Evolutionary conservation across 1,140 invertebrate genomes (phyloP).

Genomic region (Drosophila kikkawai): DNA sequence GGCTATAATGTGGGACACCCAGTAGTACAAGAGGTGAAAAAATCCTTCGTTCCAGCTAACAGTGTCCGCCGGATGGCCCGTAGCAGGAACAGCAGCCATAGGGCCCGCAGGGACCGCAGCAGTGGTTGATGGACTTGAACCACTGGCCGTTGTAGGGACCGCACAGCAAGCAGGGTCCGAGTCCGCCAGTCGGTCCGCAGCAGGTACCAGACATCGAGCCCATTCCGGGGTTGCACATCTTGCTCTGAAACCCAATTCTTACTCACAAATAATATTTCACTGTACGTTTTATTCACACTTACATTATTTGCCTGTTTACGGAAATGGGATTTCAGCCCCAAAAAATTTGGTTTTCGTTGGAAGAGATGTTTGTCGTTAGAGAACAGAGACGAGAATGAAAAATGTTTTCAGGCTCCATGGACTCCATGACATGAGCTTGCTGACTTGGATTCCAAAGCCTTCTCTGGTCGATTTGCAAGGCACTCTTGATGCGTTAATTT

Average conservation of each 20-base stretch:
- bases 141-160: conserved; percentile 72
- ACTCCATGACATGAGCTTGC: not conserved
- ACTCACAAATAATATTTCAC: not conserved
- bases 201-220: conserved; percentile 70
- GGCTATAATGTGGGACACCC: too few relatives aligned
- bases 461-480: not conserved
- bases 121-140: conserved; percentile 66
- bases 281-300: conserved; percentile 5
- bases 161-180: conserved; percentile 66
- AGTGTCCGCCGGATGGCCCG: conserved; percentile 65
- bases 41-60: conserved; percentile 61
- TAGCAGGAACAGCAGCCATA: conserved; percentile 70
- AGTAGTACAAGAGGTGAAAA: not conserved
- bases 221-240: conserved; percentile 69
- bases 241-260: not conserved
- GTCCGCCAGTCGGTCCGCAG: conserved; percentile 67
- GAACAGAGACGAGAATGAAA: conserved; percentile 43
- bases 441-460: conserved; percentile 13
- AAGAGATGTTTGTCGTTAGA: conserved; percentile 49
- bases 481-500: not conserved
- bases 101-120: conserved; percentile 68
- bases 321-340: conserved; percentile 54
- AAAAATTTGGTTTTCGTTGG: conserved; percentile 40
- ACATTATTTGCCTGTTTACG: conserved; percentile 66
- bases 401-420: not conserved